phyloP scores from a whole-genome alignment of 1,140 invertebrate species.

The Lordiphosa collinella region DNA sequence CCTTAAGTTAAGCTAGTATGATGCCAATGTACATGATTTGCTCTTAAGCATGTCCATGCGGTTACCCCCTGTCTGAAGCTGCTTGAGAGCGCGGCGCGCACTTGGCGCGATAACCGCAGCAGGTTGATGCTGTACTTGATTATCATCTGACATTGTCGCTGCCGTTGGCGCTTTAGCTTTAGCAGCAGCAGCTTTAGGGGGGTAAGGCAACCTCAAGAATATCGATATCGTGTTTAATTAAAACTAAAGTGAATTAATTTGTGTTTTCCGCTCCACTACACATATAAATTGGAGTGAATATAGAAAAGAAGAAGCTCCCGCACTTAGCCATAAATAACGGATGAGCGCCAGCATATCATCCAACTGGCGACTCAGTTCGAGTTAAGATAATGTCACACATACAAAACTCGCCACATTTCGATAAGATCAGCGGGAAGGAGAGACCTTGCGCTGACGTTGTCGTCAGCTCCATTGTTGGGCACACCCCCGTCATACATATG shows the following conservation, averaged over 20 bases:
- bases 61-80: slow-evolving; percentile 24
- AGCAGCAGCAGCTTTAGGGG: slow-evolving; percentile 14
- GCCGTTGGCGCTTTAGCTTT: slow-evolving; percentile 1
- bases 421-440: slow-evolving; percentile 47
- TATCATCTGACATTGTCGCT: slow-evolving; percentile 43
- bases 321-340: slow-evolving; percentile 53
- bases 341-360: slow-evolving; percentile 48
- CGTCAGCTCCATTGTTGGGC: slow-evolving; percentile 8
- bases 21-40: slow-evolving; percentile 46
- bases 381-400: slow-evolving; percentile 61
- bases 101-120: slow-evolving; percentile 50
- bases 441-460: slow-evolving; percentile 14
- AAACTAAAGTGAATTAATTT: slow-evolving; percentile 31
- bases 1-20: not conserved
- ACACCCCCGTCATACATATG: slow-evolving; percentile 52
- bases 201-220: slow-evolving; percentile 11
- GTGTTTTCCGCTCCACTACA: slow-evolving; percentile 1
- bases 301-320: slow-evolving; percentile 5
- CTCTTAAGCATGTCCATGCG: slow-evolving; percentile 21
- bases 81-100: slow-evolving; percentile 19
- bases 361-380: slow-evolving; percentile 23
- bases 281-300: slow-evolving; percentile 19
- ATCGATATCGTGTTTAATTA: slow-evolving; percentile 68
- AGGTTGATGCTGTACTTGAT: slow-evolving; percentile 60
- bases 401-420: slow-evolving; percentile 35